Evolutionary conservation across 1,140 invertebrate genomes (phyloP), one percentile per base, ranked within the genome.

Genomic region (Eumaeus atala): DNA sequence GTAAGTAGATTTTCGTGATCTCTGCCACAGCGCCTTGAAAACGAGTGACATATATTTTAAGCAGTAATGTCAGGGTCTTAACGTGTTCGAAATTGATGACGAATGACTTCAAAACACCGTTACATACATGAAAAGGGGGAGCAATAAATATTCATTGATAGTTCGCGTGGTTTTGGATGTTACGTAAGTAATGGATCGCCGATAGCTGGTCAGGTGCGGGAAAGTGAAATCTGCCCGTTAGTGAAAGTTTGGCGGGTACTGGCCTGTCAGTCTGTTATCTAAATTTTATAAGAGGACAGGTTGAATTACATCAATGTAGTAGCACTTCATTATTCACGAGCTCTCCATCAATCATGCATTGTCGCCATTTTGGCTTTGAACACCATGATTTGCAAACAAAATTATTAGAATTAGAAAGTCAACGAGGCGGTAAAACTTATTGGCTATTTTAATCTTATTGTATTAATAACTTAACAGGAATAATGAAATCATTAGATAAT

Each of bases 211-310:
- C 62, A 61, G 63, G 51, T 48, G 56, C 53, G 58, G 54, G 66
- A 69, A 71, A 74, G 73, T 71, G 72, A 74, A 68, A 71, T 70
- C 66, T 40, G 64, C 56, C 65, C 64, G 74, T 67, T 51, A 78
- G 79, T 74, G 79, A 83, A 83, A 83, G 79, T 76, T 52, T 59
- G 48, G 52, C 62, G 57, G 21, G 21, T 28, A 6, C 21, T 28
- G 21, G 2, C 38, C 40, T 16, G 40, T 6, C 40, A 14, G 40
- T 9, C 10, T 16, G 72, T 78, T 77, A 77, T 77, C 75, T 75
- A 80, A 78, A 78, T 82, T 74, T 70, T 58, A 72, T 74, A 64
- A 69, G 50, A 44, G 47, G 53, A 56, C 60, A 61, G 61, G 60
- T 66, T 61, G 21, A 40, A 58, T 51, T 58, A 61, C 53, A 47